These are phyloP conservation scores for Charaxes varanes DNA, from an alignment of 1,140 invertebrate species.

Conservation along the genomic window DNA sequence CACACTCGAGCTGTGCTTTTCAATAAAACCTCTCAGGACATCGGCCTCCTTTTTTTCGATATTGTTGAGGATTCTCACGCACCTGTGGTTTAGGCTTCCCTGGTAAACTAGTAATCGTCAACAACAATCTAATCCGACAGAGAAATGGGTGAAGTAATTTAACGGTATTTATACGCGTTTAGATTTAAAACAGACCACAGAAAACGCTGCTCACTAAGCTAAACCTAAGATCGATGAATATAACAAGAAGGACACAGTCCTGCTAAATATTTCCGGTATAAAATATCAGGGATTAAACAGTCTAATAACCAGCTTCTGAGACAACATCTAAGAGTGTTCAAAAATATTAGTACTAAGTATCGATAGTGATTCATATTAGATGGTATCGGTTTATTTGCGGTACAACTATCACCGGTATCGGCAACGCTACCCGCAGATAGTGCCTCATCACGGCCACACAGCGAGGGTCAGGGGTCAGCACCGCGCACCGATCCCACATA, in stretches of 20 bases:
- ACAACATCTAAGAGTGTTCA: too few relatives aligned
- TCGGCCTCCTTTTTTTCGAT: conserved; percentile 41
- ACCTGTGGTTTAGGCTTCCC: conserved; percentile 50
- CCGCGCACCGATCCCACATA: conserved; percentile 42
- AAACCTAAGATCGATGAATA: too few relatives aligned
- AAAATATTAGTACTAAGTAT: neutral
- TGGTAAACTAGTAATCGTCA: neutral
- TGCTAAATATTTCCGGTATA: too few relatives aligned
- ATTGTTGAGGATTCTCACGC: conserved; percentile 48
- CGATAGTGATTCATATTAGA: neutral
- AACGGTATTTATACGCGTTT: too few relatives aligned
- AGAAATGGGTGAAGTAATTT: neutral
- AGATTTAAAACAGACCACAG: too few relatives aligned
- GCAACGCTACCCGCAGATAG: conserved; percentile 23
- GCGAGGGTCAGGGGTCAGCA: conserved; percentile 51
- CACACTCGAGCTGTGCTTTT: conserved; percentile 51
- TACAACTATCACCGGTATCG: neutral
- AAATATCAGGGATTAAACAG: too few relatives aligned
- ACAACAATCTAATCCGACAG: neutral
- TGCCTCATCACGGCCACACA: conserved; percentile 49
- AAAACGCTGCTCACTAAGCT: too few relatives aligned
- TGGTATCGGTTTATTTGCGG: neutral
- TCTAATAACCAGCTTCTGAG: too few relatives aligned
- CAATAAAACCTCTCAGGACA: conserved; percentile 59
- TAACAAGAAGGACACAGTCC: too few relatives aligned